Conservation (phyloP, 2,888 invertebrate genomes). For the Acronicta alni region DNA sequence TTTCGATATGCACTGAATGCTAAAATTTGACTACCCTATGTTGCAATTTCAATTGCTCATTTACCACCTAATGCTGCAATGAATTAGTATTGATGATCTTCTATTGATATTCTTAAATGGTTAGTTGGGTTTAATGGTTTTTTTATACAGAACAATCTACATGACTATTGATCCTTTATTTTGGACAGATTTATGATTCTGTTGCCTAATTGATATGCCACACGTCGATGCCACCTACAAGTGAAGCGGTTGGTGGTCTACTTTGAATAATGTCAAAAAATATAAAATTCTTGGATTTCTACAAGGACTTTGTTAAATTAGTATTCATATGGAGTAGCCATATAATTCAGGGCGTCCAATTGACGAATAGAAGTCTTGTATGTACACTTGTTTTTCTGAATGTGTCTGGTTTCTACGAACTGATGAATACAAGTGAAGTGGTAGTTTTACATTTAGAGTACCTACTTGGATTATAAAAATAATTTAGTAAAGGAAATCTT, state of each 20-base stretch:
- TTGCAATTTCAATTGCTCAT: conserved; percentile 42
- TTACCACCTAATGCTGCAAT: conserved; percentile 40
- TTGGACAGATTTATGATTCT: conserved; percentile 12
- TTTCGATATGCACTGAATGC: conserved; percentile 47
- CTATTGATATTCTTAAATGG: conserved; percentile 20
- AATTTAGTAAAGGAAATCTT: too few species aligned
- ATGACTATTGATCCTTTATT: conserved; percentile 21
- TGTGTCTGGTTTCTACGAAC: neutral
- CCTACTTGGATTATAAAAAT: neutral
- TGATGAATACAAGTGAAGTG: neutral
- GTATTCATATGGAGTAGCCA: conserved; percentile 37
- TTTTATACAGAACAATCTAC: conserved; percentile 34
- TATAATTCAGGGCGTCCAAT: conserved; percentile 36
- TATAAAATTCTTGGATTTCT: conserved; percentile 27
- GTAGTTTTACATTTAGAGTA: neutral
- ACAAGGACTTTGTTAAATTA: conserved; percentile 32
- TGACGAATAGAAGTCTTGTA: conserved; percentile 9
- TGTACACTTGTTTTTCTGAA: conserved; percentile 7
- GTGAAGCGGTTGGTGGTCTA: conserved; percentile 48
- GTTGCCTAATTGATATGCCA: conserved; percentile 42
- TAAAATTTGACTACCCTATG: conserved; percentile 36
- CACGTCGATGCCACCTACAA: conserved; percentile 28
- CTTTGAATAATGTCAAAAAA: conserved; percentile 38
- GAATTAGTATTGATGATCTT: conserved; percentile 41
- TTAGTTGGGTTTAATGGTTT: conserved; percentile 33